Conservation (phyloP, 2,113 vertebrate species). For the Maylandia zebra region DNA sequence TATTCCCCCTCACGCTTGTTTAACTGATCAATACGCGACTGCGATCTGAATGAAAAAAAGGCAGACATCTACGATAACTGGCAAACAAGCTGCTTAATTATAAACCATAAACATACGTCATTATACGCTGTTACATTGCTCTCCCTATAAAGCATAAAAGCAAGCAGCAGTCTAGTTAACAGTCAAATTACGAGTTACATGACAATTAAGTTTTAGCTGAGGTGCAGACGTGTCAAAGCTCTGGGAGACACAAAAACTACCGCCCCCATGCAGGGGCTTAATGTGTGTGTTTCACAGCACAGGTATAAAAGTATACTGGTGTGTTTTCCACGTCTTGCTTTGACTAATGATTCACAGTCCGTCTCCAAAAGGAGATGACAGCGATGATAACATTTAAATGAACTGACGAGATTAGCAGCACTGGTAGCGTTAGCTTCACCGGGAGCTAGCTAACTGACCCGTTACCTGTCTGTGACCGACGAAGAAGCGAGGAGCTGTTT, state of each 20-base stretch:
- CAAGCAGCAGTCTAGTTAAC: neutral
- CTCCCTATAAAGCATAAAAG: neutral
- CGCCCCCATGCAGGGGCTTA: neutral
- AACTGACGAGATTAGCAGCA: neutral
- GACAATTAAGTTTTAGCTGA: neutral
- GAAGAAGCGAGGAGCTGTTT: neutral
- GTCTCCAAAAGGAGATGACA: neutral
- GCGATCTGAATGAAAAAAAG: neutral
- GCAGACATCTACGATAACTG: neutral
- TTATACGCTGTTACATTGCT: neutral
- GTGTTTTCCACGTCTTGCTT: neutral
- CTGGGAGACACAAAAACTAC: neutral
- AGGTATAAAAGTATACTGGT: neutral
- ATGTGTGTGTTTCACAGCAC: neutral
- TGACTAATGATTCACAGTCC: rapidly evolving
- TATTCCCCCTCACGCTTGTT: neutral
- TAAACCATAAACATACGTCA: neutral
- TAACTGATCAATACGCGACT: neutral
- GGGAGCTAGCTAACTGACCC: neutral
- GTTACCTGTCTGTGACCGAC: slow-evolving; percentile 46
- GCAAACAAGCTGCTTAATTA: neutral
- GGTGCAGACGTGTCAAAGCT: neutral
- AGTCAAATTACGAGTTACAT: neutral
- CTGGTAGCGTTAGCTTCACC: slow-evolving; percentile 12
- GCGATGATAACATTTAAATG: no score